These are phyloP conservation scores for Motacilla alba DNA, from an alignment of 2,113 vertebrate genomes.

Conservation along the genomic window DNA sequence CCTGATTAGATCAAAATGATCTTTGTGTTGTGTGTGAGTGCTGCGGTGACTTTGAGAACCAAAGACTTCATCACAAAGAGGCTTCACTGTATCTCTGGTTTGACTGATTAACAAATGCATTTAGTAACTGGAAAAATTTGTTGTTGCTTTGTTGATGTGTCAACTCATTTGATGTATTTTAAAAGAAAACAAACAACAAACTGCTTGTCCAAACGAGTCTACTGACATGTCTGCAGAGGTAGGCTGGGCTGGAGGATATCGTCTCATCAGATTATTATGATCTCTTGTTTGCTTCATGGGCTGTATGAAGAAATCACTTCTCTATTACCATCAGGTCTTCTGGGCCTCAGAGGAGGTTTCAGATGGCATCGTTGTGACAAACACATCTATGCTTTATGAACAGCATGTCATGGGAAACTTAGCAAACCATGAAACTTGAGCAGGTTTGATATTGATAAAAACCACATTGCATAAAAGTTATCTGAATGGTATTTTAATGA, in stretches of 20 bases:
- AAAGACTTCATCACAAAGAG: conserved; percentile 4
- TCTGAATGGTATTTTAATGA: not conserved
- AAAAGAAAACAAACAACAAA: conserved; percentile 55
- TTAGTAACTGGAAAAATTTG: conserved; percentile 39
- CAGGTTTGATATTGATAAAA: not conserved
- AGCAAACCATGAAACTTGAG: not conserved
- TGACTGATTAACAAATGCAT: conserved; percentile 26
- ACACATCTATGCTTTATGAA: not conserved
- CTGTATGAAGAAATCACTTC: conserved; percentile 37
- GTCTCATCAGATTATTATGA: conserved; percentile 25
- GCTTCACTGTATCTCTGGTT: not conserved
- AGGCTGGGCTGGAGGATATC: conserved; percentile 21
- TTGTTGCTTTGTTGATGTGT: conserved; percentile 43
- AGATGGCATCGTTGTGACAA: not conserved
- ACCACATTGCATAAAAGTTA: not conserved
- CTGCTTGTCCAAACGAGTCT: conserved; percentile 44
- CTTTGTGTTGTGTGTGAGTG: not conserved
- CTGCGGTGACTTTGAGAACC: not conserved
- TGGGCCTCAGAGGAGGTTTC: conserved; percentile 7
- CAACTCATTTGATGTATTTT: conserved; percentile 50
- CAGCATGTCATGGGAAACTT: not conserved
- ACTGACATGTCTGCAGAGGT: conserved; percentile 1
- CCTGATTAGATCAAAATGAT: conserved; percentile 11
- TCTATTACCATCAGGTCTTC: not conserved
- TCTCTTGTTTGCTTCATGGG: conserved; percentile 26